Base-by-base conservation (phyloP, 1,140 invertebrate genomes). In the Helicoverpa zea region DNA sequence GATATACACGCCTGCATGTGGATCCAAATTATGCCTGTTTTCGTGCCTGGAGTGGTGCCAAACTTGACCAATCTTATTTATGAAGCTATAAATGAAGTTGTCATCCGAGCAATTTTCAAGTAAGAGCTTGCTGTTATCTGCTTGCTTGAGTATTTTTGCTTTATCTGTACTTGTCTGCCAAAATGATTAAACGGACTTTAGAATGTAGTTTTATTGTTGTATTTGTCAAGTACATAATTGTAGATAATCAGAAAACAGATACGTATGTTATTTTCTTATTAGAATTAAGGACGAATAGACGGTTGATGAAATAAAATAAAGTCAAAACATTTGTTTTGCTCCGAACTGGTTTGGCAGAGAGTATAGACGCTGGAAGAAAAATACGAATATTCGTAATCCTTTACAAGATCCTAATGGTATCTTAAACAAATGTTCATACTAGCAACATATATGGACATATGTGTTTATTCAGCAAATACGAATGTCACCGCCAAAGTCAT, bases 11-110 rank as follows among this genome's bases (percentile, higher is more conserved):
- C 51, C 23, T 49, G 59, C 35, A 23, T 47, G 23, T 76, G 43
- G 43, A 51, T 59, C 47, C n/a, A 58, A 49, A 51, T 18, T 23
- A 75, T 64, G 61, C 12, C 49, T n/a, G 35, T 29, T 54, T 66
- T 77, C 61, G 14, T 66, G 61, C 29, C 18, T 77, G 75, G 75
- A 77, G 13, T 77, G 3, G 3, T 35, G 75, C 75, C 75, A 77
- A 66, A 63, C 49, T 51, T 77, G 75, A 77, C 75, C 75, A 75
- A 61, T 76, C 58, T 52, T 77, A 66, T 77, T 77, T 77, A 77
- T 77, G 51, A 66, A 52, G 49, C 75, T 35, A 77, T 77, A 77
- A 77, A 77, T 77, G 75, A 77, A 66, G 59, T 77, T 77, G 75
- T 64, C 75, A 77, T 52, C 61, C 49, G 54, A 64, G 75, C 61